These are phyloP conservation scores for Cherax quadricarinatus DNA, from an alignment of 1,140 invertebrate species.

Conservation along the genomic window DNA sequence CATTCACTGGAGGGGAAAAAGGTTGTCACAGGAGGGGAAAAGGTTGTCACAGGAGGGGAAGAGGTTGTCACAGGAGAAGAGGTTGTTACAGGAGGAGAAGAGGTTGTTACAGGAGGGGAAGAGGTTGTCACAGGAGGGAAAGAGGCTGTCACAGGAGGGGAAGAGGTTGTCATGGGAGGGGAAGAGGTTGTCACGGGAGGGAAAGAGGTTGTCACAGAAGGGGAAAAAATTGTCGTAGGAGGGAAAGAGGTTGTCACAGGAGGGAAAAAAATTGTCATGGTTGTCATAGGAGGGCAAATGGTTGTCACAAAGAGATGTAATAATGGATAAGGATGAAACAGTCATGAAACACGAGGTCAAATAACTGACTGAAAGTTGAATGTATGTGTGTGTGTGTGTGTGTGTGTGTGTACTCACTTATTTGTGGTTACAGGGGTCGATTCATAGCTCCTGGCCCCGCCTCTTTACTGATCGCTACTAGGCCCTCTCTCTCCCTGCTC, in stretches of 20 bases:
- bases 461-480: too few species aligned
- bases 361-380: background rate
- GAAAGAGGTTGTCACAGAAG: background rate
- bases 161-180: background rate
- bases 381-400: background rate
- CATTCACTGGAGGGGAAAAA: background rate
- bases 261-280: background rate
- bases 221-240: background rate
- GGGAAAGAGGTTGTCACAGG: background rate
- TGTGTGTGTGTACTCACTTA: too few species aligned
- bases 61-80: too few species aligned
- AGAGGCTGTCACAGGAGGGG: background rate
- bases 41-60: background rate
- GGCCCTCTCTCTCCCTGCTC: too few species aligned
- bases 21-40: background rate
- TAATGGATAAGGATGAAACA: background rate
- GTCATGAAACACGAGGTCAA: background rate
- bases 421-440: too few species aligned
- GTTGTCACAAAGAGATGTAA: too few species aligned
- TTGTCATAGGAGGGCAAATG: background rate
- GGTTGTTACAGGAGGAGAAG: background rate
- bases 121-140: background rate
- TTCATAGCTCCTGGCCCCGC: too few species aligned
- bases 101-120: background rate
- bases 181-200: background rate